phyloP scores from a whole-genome alignment of 2,888 invertebrate species.

The Cheilosia grossa region DNA sequence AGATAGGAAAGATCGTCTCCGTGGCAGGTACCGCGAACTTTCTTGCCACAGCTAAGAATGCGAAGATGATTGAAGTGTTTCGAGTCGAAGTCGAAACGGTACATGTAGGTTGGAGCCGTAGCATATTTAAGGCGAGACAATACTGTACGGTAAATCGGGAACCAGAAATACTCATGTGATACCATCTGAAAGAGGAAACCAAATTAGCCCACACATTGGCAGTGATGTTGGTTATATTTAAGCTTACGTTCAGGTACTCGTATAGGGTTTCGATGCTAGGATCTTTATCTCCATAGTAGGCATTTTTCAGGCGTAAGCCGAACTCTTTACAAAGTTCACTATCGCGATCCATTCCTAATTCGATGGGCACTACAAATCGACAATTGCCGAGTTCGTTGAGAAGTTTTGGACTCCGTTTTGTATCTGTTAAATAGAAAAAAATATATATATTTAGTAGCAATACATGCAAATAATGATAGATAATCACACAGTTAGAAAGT shows the following conservation, averaged over 20 bases:
- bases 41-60: conserved; percentile 81
- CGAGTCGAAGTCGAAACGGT: conserved; percentile 83
- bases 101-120: conserved; percentile 81
- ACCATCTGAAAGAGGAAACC: conserved; percentile 78
- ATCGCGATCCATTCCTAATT: conserved; percentile 80
- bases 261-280: conserved; percentile 82
- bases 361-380: conserved; percentile 81
- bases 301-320: conserved; percentile 79
- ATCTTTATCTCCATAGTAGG: conserved; percentile 80
- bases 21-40: conserved; percentile 82
- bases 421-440: conserved; percentile 75
- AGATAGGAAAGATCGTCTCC: conserved; percentile 83
- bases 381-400: conserved; percentile 81
- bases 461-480: background rate
- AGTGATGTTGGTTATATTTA: background rate
- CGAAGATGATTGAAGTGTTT: conserved; percentile 82
- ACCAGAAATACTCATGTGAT: conserved; percentile 83
- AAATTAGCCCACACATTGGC: background rate
- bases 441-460: background rate
- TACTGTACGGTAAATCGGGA: conserved; percentile 82
- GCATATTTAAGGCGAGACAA: conserved; percentile 80
- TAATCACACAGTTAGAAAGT: no score
- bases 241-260: conserved; percentile 80
- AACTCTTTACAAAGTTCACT: conserved; percentile 80
- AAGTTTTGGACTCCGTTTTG: conserved; percentile 80